Percentiles rank a stretch among this genome's conserved stretches.
Conservation (phyloP, 2,888 invertebrate genomes). For the Thalpophila matura region DNA sequence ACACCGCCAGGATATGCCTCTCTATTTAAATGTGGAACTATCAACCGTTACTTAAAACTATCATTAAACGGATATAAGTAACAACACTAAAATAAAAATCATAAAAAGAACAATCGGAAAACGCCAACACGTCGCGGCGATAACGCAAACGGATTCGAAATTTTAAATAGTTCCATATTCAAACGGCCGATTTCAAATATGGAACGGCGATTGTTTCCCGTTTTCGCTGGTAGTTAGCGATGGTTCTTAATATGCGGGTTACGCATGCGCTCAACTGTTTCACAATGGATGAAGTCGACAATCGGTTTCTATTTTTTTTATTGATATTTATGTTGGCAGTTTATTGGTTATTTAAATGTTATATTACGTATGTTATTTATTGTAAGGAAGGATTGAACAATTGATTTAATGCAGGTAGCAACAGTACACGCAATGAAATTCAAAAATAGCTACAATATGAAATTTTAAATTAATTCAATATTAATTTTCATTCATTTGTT, state of each 20-base stretch:
- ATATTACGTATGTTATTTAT: conserved; percentile 44
- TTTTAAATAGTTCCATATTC: conserved; percentile 90
- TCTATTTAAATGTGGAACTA: conserved; percentile 60
- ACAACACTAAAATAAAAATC: conserved; percentile 58
- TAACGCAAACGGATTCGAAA: conserved; percentile 90
- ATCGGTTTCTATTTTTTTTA: conserved; percentile 78
- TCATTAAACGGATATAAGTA: conserved; percentile 72
- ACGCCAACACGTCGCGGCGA: conserved; percentile 87
- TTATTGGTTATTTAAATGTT: conserved; percentile 52
- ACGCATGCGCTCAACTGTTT: conserved; percentile 86
- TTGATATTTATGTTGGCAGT: conserved; percentile 65
- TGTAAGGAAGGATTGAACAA: conserved; percentile 28
- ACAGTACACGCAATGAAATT: conserved; percentile 22
- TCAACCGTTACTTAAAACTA: conserved; percentile 62
- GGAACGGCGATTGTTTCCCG: conserved; percentile 89
- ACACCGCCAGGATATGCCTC: conserved; percentile 60
- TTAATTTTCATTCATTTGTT: neutral
- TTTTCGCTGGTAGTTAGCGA: conserved; percentile 86
- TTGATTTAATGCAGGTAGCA: conserved; percentile 36
- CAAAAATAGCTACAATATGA: conserved; percentile 4
- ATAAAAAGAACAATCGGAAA: conserved; percentile 86
- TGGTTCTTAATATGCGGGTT: conserved; percentile 89
- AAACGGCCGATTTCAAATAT: conserved; percentile 87
- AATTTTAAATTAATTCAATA: neutral
- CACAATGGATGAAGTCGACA: conserved; percentile 84